Base-by-base conservation (phyloP, 2,888 invertebrate genomes). In the Caenorhabditis sp. region DNA sequence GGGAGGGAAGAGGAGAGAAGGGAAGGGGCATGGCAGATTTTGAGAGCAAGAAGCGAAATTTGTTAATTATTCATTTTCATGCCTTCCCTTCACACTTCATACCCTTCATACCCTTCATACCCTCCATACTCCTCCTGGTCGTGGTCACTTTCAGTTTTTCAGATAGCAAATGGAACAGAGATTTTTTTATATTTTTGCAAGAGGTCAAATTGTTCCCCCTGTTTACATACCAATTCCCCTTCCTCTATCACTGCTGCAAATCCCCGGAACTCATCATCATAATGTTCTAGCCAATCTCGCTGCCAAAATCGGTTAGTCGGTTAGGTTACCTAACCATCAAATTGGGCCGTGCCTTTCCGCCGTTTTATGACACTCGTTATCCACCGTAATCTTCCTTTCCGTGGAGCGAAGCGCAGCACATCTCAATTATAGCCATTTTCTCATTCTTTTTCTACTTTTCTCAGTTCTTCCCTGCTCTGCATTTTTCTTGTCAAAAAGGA, bases 11-110 rank as follows among this genome's bases (percentile, higher is more conserved):
- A 8, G 18, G 32, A 9, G 32, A 32, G 9, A 32, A 32, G 28
- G 15, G 26, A 18, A 32, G 47, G 18, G 9, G n/a, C n/a, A n/a
- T n/a, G 18, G 47, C 47, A 2, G 56, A 35, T 56, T 61, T 62
- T 60, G 44, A 28, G 40, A 60, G 56, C 24, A 58, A 18, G 51
- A n/a, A 71, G 53, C 62, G 56, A 50, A 56, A 56, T 32, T 24
- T 24, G 47, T 64, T n/a, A 72, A 72, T 72, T 35, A 64, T 72
- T 72, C 37, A 72, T 35, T 32, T 26, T 18, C 35, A 64, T 64
- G 71, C 62, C 62, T 62, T 37, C 51, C 56, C 22, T 4, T 4
- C 28, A 13, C 55, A 15, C 44, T 51, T 3, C 44, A 11, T 55
- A 55, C 55, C 60, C 53, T 71, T 32, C 32, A 32, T 32, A 9